Base-by-base conservation (phyloP, 2,888 invertebrate species). In the Oscheius sp. region DNA sequence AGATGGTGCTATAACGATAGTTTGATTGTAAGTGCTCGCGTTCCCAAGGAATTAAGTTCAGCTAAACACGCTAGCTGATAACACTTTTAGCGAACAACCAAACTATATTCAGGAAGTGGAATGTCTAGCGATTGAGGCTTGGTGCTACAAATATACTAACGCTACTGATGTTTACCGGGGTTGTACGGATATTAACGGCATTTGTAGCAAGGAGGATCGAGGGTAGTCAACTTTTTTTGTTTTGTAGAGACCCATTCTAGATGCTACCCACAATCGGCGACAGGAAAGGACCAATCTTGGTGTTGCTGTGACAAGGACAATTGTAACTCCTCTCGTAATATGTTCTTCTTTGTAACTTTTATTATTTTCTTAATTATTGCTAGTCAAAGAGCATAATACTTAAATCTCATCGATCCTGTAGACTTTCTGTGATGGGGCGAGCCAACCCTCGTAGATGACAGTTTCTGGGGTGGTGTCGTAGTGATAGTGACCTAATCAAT, bases 401-500 rank as follows among this genome's bases (percentile, higher is more conserved):
- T 59, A 78, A 32, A 84, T 79, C 58, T 86, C 76, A 95, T 92
- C 89, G 91, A 92, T 89, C 92, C 92, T 85, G 81, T 90, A 90
- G 50, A 92, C 76, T 32, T 77, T 84, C 73, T 90, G 88, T 2
- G 94, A 96, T 57, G 94, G 90, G 87, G 93, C 93, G 90, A 97
- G 95, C 91, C 95, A 97, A 0, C 94, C 97, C 88, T 94, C 92
- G 91, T 99, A 96, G 89, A 94, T 93, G 10, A 93, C 82, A n/a
- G 90, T 91, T 9, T 93, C 93, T 0, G 98, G 96, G 47, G 95
- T 95, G 9, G 94, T 94, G 91, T 99, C 98, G 89, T 93, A 93
- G 91, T 99, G 98, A 91, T 98, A 99, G 92, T 99, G 98, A 0
- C 97, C 97, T 82, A 55, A 55, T 55, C 63, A 7, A 21, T 10